Evolutionary conservation across 2,113 vertebrate genomes (phyloP).

Genomic region (Osmerus mordax): DNA sequence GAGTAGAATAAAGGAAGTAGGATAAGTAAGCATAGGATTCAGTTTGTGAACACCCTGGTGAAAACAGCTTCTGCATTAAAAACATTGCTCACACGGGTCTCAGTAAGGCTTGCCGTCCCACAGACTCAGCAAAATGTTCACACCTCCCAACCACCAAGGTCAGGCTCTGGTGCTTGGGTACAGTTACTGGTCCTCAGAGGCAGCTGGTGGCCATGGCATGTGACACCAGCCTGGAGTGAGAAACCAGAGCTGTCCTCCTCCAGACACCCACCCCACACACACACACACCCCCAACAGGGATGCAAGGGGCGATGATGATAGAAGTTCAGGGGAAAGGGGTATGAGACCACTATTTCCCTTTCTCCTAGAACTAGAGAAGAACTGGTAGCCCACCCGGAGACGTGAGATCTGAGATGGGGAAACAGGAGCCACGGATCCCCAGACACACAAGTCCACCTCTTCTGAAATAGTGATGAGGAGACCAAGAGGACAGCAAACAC

Average conservation of each 20-base stretch:
- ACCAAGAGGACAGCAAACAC: too few relatives aligned
- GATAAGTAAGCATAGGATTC: too few relatives aligned
- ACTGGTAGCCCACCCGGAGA: neutral
- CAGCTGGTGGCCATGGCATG: slow-evolving; percentile 12
- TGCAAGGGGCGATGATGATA: neutral
- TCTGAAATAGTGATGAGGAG: neutral
- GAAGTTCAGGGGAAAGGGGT: neutral
- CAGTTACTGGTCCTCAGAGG: slow-evolving; percentile 18
- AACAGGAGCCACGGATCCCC: too few relatives aligned
- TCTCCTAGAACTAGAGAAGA: neutral
- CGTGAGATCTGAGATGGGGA: neutral
- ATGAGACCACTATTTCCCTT: neutral
- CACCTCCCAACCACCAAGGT: slow-evolving; percentile 24
- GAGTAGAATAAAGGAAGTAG: too few relatives aligned
- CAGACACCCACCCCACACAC: neutral
- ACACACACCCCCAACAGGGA: neutral
- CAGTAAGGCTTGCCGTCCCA: too few relatives aligned
- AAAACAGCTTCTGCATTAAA: too few relatives aligned
- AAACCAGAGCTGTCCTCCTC: neutral
- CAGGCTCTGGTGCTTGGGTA: slow-evolving; percentile 6
- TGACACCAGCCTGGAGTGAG: slow-evolving; percentile 20
- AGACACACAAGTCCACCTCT: neutral
- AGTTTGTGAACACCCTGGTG: too few relatives aligned
- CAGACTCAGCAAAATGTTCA: slow-evolving; percentile 15
- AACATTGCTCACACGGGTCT: too few relatives aligned